A percentile compares a stretch with the other conserved stretches of the same genome.
phyloP scores from a whole-genome alignment of 2,888 invertebrate species.

The Epinotia brunnichana region DNA sequence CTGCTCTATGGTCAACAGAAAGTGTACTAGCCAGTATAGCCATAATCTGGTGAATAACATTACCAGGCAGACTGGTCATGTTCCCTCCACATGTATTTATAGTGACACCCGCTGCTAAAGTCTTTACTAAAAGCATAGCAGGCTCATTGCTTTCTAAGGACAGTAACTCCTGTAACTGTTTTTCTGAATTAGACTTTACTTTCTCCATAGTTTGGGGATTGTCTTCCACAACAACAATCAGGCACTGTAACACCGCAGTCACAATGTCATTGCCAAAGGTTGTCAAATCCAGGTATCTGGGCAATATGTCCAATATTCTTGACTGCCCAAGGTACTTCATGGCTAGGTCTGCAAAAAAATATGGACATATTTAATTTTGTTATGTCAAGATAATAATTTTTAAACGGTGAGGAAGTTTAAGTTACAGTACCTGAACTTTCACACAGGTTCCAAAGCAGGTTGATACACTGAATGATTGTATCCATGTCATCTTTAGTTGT shows the following conservation, averaged over 20 bases:
- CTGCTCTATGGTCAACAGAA: conserved; percentile 79
- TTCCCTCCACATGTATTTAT: conserved; percentile 80
- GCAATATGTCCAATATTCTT: conserved; percentile 84
- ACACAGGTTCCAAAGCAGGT: conserved; percentile 88
- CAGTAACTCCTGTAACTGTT: conserved; percentile 71
- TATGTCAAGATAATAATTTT: background rate
- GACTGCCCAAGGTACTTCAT: conserved; percentile 86
- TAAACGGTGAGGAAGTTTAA: background rate
- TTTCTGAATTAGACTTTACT: conserved; percentile 78
- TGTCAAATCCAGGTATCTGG: conserved; percentile 83
- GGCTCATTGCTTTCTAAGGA: conserved; percentile 70
- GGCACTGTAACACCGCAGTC: conserved; percentile 85
- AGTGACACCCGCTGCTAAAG: conserved; percentile 83
- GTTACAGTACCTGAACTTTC: conserved; percentile 82
- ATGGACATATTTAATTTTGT: conserved; percentile 2
- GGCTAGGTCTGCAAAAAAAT: conserved; percentile 77
- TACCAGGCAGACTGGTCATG: conserved; percentile 68
- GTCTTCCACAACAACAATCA: conserved; percentile 88
- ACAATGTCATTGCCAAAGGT: conserved; percentile 84
- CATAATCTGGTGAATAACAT: conserved; percentile 78
- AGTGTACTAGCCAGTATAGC: conserved; percentile 80
- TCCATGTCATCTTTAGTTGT: conserved; percentile 83
- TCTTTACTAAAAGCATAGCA: conserved; percentile 78
- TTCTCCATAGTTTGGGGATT: conserved; percentile 84
- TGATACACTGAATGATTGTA: conserved; percentile 86